phyloP scores from a whole-genome alignment of 2,797 vertebrate species.

The Oryzias dopingdopingensis region DNA sequence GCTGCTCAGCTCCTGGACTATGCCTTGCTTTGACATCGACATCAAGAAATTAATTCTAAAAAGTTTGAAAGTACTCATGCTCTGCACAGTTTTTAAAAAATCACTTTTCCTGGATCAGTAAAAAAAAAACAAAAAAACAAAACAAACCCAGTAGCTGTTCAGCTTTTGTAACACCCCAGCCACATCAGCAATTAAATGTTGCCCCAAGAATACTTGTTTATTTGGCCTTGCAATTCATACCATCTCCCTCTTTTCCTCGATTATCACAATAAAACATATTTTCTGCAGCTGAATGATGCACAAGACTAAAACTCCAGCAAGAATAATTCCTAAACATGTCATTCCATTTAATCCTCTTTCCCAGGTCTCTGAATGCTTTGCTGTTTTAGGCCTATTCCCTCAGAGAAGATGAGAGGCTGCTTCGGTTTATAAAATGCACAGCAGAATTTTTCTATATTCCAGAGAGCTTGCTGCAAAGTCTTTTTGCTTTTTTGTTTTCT shows the following conservation, averaged over 20 bases:
- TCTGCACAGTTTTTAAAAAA: constrained; percentile 35
- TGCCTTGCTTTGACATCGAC: constrained; percentile 27
- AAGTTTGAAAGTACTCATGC: constrained; percentile 36
- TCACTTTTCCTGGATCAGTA: constrained; percentile 20
- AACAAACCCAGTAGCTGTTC: constrained; percentile 8
- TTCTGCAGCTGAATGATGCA: constrained; percentile 49
- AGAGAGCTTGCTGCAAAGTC: constrained; percentile 54
- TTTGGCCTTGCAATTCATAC: constrained; percentile 42
- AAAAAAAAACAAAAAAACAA: neutral
- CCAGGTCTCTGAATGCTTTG: constrained; percentile 26
- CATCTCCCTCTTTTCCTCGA: constrained; percentile 24
- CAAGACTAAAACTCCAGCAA: constrained; percentile 33
- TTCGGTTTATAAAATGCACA: constrained; percentile 51
- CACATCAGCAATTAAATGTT: constrained; percentile 38
- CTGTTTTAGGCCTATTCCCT: constrained; percentile 44
- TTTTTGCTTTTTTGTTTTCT: constrained; percentile 56
- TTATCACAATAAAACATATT: constrained; percentile 51
- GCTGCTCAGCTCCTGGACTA: constrained; percentile 1
- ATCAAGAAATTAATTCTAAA: constrained; percentile 42
- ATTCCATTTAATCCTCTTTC: constrained; percentile 2
- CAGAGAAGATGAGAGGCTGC: constrained; percentile 55
- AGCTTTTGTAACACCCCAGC: constrained; percentile 23
- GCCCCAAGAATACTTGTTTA: constrained; percentile 51
- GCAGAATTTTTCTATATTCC: constrained; percentile 62
- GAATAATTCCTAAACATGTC: constrained; percentile 27